Percentiles rank a stretch among this genome's conserved stretches.
Evolutionary conservation across 1,140 invertebrate genomes (phyloP).

Genomic region (Lasaia peninsularis): DNA sequence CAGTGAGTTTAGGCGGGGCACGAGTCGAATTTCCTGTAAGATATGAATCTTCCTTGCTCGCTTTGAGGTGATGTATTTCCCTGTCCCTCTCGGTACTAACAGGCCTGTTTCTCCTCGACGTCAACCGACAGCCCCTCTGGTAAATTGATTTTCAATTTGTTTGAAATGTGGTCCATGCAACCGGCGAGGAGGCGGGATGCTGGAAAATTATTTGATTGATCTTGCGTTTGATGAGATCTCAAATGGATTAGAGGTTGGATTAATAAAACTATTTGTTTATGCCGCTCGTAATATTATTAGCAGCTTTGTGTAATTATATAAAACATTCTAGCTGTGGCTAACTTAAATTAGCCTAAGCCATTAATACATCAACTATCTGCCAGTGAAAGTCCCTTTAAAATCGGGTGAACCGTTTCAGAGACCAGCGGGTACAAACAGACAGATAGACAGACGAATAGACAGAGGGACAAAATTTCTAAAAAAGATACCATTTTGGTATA

Average conservation of each 20-base stretch:
- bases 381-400: no score
- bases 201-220: conserved; percentile 70
- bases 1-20: conserved; percentile 52
- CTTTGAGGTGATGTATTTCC: conserved; percentile 76
- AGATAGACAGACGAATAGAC: no score
- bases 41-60: conserved; percentile 75
- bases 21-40: conserved; percentile 71
- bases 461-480: no score
- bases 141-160: conserved; percentile 77
- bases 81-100: conserved; percentile 54
- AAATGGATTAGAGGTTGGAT: conserved; percentile 42
- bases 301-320: no score
- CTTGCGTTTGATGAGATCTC: conserved; percentile 57
- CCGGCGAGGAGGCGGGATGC: conserved; percentile 63
- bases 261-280: conserved; percentile 17
- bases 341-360: no score
- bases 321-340: no score
- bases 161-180: conserved; percentile 71
- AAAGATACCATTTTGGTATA: no score
- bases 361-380: no score
- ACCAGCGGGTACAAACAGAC: no score
- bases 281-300: no score
- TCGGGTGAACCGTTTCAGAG: no score
- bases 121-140: conserved; percentile 49
- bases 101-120: conserved; percentile 52